Conservation (phyloP, 2,888 invertebrate species). For the Furcula furcula region DNA sequence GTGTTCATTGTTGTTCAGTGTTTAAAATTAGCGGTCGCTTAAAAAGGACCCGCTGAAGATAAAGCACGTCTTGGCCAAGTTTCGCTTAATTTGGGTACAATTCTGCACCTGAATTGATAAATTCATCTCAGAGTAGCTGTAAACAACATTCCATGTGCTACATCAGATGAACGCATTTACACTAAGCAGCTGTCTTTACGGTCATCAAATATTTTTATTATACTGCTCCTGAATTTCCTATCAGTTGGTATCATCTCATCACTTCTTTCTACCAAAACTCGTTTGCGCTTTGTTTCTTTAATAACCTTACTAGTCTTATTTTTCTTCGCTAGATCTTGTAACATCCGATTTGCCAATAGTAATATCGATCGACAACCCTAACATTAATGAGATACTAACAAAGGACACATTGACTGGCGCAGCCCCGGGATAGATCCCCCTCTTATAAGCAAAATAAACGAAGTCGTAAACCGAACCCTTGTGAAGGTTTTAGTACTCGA, state of each 20-base stretch:
- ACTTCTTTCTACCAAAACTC: too few relatives aligned
- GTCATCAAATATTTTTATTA: too few relatives aligned
- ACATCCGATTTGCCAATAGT: too few relatives aligned
- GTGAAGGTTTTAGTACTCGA: conserved; percentile 62
- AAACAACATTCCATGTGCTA: background rate
- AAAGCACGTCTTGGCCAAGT: background rate
- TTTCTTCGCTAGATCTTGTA: too few relatives aligned
- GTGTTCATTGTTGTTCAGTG: conserved; percentile 19
- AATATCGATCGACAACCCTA: conserved; percentile 44
- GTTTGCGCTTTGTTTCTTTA: too few relatives aligned
- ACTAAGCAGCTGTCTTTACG: too few relatives aligned
- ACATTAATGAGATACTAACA: conserved; percentile 47
- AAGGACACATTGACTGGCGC: conserved; percentile 61
- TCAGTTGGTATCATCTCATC: too few relatives aligned
- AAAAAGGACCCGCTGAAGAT: background rate
- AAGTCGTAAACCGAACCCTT: conserved; percentile 66
- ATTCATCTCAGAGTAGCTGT: background rate
- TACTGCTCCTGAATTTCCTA: too few relatives aligned
- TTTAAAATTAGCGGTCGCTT: conserved; percentile 5
- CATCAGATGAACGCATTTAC: conserved; percentile 1
- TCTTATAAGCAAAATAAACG: conserved; percentile 61
- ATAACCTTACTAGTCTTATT: too few relatives aligned
- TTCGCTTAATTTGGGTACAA: background rate
- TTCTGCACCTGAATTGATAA: background rate
- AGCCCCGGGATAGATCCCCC: conserved; percentile 53